Conservation (phyloP, 2,113 vertebrate genomes). For the Cervus canadensis region DNA sequence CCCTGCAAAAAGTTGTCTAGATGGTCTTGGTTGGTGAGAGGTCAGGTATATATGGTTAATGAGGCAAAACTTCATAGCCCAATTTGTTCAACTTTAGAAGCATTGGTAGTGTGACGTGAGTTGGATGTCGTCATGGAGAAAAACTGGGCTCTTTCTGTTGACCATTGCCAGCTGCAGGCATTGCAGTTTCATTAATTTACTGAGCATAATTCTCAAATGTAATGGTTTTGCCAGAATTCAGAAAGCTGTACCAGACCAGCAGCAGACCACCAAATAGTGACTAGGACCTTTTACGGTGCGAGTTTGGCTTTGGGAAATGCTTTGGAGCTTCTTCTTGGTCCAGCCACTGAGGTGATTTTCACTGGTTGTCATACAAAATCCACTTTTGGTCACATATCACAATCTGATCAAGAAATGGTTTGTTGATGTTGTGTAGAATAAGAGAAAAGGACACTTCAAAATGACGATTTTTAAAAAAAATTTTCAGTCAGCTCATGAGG, state of each 20-base stretch:
- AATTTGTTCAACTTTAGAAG: not conserved
- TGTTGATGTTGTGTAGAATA: not conserved
- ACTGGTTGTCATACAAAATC: not conserved
- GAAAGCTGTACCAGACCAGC: not conserved
- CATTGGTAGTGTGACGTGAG: not conserved
- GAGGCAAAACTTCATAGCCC: not conserved
- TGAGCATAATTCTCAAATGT: not conserved
- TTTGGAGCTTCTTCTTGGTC: not conserved
- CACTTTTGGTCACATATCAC: not conserved
- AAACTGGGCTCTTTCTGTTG: not conserved
- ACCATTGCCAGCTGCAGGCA: not conserved
- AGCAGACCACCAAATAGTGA: not conserved
- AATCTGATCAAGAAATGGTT: not conserved
- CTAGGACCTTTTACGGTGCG: not conserved
- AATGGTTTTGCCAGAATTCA: not conserved
- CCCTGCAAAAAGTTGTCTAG: not conserved
- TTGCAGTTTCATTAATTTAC: not conserved
- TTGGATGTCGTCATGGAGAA: not conserved
- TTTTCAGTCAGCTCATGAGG: not conserved
- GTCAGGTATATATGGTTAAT: not conserved
- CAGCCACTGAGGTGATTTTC: not conserved
- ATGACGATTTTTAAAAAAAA: fast-evolving
- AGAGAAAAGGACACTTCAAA: not conserved
- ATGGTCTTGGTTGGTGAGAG: not conserved
- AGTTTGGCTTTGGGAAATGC: not conserved